Evolutionary conservation across 2,113 vertebrate species (phyloP).

Genomic region (Malurus alboscapulatus): DNA sequence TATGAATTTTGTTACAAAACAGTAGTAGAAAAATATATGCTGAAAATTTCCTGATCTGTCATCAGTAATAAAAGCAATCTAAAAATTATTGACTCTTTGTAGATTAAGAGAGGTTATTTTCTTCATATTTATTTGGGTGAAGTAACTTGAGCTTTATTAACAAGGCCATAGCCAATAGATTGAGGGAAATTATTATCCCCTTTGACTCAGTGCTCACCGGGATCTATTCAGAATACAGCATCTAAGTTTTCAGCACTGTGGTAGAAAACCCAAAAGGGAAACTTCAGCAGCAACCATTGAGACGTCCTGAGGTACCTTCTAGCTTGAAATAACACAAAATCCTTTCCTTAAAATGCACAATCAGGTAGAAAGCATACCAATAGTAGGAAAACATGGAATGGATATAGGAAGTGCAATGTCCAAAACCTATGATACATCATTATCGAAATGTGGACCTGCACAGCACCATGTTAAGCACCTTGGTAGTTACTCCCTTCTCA

Average conservation of each 20-base stretch:
- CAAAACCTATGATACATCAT: neutral
- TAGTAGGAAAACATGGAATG: neutral
- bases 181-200: neutral
- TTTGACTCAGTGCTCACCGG: neutral
- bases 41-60: slow-evolving; percentile 14
- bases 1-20: slow-evolving; percentile 22
- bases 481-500: neutral
- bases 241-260: neutral
- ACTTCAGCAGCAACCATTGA: neutral
- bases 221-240: neutral
- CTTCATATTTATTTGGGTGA: slow-evolving; percentile 13
- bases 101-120: neutral
- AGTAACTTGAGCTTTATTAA: neutral
- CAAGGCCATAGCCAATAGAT: neutral
- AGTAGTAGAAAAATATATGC: neutral
- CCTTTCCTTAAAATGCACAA: neutral
- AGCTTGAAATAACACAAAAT: neutral
- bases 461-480: neutral
- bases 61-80: slow-evolving; percentile 43
- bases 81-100: slow-evolving; percentile 3
- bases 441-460: neutral
- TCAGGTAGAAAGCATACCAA: neutral
- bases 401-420: neutral
- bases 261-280: neutral
- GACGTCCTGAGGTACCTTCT: neutral